Evolutionary conservation across 2,888 invertebrate species (phyloP).

Genomic region (Sphaerophoria rueppellii): DNA sequence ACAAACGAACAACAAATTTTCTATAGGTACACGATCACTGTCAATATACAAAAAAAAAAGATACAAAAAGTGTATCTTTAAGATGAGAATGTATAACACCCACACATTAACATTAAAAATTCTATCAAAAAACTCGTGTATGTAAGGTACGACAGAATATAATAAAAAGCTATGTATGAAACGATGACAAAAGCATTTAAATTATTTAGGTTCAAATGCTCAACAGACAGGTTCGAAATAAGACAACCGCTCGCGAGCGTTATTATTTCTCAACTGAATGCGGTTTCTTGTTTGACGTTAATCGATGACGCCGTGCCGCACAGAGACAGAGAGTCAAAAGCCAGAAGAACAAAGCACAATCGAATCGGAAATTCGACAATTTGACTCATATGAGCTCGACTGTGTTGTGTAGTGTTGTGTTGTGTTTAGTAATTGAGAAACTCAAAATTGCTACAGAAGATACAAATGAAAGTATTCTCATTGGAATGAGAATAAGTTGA

Average conservation of each 20-base stretch:
- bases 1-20: constrained; percentile 28
- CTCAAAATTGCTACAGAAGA: background rate
- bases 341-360: too few relatives aligned
- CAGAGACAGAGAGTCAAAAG: background rate
- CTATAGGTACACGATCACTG: constrained; percentile 46
- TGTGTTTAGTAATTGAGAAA: background rate
- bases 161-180: constrained; percentile 36
- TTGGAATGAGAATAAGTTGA: constrained; percentile 23
- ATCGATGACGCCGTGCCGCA: background rate
- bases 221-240: constrained; percentile 3
- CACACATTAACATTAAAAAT: constrained; percentile 20
- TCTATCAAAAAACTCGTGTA: background rate
- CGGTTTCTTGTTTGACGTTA: background rate
- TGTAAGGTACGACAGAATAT: constrained; percentile 20
- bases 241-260: constrained; percentile 26
- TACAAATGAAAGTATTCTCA: constrained; percentile 11
- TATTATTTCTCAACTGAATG: constrained; percentile 54
- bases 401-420: too few relatives aligned
- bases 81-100: constrained; percentile 40
- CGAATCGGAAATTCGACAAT: constrained; percentile 5
- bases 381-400: background rate
- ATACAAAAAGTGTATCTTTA: constrained; percentile 45
- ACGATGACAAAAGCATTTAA: background rate
- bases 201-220: constrained; percentile 13
- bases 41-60: constrained; percentile 2